Evolutionary conservation across 1,140 invertebrate species (phyloP).

Genomic region (Lanistes nyassanus): DNA sequence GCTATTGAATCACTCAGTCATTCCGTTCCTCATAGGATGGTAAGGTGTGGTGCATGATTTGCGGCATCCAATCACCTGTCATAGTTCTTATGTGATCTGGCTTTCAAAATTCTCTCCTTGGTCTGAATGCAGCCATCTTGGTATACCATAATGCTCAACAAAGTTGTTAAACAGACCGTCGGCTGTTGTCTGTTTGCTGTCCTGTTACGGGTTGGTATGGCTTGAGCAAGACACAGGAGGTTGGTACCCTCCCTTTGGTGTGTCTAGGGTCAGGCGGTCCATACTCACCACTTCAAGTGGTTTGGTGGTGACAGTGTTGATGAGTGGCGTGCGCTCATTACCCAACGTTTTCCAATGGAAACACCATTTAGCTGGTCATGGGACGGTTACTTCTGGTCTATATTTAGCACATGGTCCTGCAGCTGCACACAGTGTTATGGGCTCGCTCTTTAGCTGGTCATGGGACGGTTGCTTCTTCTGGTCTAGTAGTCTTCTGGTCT

Average conservation of each 20-base stretch:
- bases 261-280: slow-evolving; percentile 28
- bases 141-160: slow-evolving; percentile 33
- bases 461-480: too few species aligned
- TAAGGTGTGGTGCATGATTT: too few species aligned
- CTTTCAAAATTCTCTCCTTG: slow-evolving; percentile 35
- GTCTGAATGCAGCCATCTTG: slow-evolving; percentile 27
- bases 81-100: slow-evolving; percentile 15
- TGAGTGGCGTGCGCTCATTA: neutral
- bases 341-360: too few species aligned
- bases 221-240: slow-evolving; percentile 27
- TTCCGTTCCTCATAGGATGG: too few species aligned
- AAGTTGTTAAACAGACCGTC: slow-evolving; percentile 33
- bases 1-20: too few species aligned
- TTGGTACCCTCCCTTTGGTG: slow-evolving; percentile 28
- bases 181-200: slow-evolving; percentile 30
- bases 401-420: neutral
- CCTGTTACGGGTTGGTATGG: slow-evolving; percentile 24
- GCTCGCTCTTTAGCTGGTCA: too few species aligned
- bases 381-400: slow-evolving; percentile 4
- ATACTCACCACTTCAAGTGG: slow-evolving; percentile 28
- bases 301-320: slow-evolving; percentile 1
- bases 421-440: slow-evolving; percentile 4
- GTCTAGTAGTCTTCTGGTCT: neutral
- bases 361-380: neutral
- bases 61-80: neutral